Evolutionary conservation across 2,113 vertebrate genomes (phyloP).

Genomic region (Patagioenas fasciata): DNA sequence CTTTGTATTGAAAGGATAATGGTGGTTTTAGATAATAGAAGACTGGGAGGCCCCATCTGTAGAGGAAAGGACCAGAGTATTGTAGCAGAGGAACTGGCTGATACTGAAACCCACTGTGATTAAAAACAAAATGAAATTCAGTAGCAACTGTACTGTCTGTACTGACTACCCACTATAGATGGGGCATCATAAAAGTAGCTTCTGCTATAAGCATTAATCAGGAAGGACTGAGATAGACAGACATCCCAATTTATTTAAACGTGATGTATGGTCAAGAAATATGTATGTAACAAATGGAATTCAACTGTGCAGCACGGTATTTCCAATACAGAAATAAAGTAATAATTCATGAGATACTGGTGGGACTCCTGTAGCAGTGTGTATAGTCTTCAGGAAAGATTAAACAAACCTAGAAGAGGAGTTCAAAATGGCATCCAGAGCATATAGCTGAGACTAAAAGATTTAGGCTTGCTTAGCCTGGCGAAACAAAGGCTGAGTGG

Average conservation of each 20-base stretch:
- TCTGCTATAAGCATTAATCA: background rate
- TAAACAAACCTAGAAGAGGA: background rate
- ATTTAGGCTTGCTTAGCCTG: background rate
- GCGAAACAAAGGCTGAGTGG: background rate
- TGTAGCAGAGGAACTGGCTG: background rate
- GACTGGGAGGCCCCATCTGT: background rate
- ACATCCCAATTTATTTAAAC: background rate
- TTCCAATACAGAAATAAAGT: background rate
- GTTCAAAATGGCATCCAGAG: background rate
- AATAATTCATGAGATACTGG: background rate
- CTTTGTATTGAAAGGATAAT: background rate
- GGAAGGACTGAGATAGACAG: background rate
- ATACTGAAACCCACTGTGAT: background rate
- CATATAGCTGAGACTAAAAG: background rate
- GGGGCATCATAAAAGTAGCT: background rate
- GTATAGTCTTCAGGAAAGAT: background rate
- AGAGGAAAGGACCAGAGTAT: background rate
- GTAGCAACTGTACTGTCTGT: background rate
- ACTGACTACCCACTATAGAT: background rate
- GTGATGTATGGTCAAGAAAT: background rate
- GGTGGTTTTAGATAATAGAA: background rate
- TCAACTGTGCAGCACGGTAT: background rate
- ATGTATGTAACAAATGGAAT: background rate
- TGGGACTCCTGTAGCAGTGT: background rate
- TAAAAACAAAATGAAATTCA: background rate